A percentile compares a stretch with the other conserved stretches of the same genome.
These are phyloP conservation scores for Sussaba pulchella DNA, from an alignment of 2,888 invertebrate species.

Conservation along the genomic window DNA sequence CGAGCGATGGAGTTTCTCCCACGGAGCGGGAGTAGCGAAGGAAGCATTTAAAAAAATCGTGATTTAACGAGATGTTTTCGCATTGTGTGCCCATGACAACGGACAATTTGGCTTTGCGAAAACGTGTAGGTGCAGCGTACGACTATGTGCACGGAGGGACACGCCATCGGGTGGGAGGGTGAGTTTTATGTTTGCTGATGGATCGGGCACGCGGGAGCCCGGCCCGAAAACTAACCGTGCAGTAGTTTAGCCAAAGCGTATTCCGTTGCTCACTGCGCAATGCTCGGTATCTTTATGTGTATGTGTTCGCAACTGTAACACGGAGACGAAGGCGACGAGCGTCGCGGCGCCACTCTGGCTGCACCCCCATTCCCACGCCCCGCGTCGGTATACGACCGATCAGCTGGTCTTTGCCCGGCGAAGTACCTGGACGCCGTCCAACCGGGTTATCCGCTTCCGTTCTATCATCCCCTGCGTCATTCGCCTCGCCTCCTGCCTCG, in stretches of 20 bases:
- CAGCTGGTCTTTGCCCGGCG: slow-evolving; percentile 79
- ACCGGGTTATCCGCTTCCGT: slow-evolving; percentile 80
- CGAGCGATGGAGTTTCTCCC: not conserved
- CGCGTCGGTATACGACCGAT: slow-evolving; percentile 74
- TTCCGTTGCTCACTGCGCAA: slow-evolving; percentile 19
- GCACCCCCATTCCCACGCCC: slow-evolving; percentile 76
- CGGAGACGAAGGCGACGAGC: slow-evolving; percentile 67
- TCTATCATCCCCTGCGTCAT: slow-evolving; percentile 60
- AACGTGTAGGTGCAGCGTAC: slow-evolving; percentile 51
- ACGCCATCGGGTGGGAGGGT: slow-evolving; percentile 21
- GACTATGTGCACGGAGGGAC: slow-evolving; percentile 10
- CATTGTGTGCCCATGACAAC: slow-evolving; percentile 75
- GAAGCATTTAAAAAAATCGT: slow-evolving; percentile 62
- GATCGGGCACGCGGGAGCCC: slow-evolving; percentile 41
- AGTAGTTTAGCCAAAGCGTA: slow-evolving; percentile 40
- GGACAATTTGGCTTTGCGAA: slow-evolving; percentile 82
- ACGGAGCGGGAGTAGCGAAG: slow-evolving; percentile 9
- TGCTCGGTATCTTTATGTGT: slow-evolving; percentile 35
- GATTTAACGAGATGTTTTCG: slow-evolving; percentile 81
- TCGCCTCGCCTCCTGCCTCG: slow-evolving; percentile 59
- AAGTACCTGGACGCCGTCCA: slow-evolving; percentile 82
- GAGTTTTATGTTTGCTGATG: slow-evolving; percentile 43
- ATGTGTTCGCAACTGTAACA: slow-evolving; percentile 34
- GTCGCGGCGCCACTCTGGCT: slow-evolving; percentile 81
- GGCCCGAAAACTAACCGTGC: slow-evolving; percentile 44